Evolutionary conservation across 2,797 vertebrate species (phyloP), one percentile per base, ranked within the genome.

Genomic region (Siniperca scherzeri): DNA sequence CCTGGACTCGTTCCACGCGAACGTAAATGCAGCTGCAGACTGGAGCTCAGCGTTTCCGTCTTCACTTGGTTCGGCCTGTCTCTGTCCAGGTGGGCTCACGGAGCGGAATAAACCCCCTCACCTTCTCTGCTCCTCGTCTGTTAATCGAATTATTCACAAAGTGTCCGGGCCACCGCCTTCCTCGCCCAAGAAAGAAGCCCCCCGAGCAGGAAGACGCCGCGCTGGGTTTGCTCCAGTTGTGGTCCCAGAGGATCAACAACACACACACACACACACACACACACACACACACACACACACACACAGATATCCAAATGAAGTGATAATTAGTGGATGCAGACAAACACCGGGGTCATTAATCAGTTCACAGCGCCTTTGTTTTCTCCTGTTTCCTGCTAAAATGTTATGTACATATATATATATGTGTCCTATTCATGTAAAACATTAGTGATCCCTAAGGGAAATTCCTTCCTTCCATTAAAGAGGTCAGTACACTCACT

Each of bases 121-220:
- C 93, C 90, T 94, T 89, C 57, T 84, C 88, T 91, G 92, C 90
- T 93, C 64, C 90, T 94, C 69, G 73, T 17, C 75, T 76, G 87
- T 70, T 94, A 92, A 95, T 95, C 91, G 2, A 88, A 95, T 94
- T 94, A 94, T 80, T 91, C 87, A 72, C 85, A 12, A 74, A 89
- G 85, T 85, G 85, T 87, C 84, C 81, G 75, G 80, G 79, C 85
- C 82, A 64, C 53, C 74, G 85, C 66, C 77, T 81, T 67, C 48
- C 74, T 78, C 76, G 11, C 40, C 65, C 70, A 62, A 83, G 89
- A 83, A 72, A 78, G 71, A 30, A n/a, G 57, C 83, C 93, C 55
- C 89, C 65, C 14, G 46, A 93, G 91, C 92, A 59, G 74, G 72
- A 88, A 87, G 86, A 85, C 27, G 77, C 40, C 40, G 1, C 44